Base-by-base conservation (phyloP, 2,888 invertebrate genomes). In the Ptychoptera contaminata region DNA sequence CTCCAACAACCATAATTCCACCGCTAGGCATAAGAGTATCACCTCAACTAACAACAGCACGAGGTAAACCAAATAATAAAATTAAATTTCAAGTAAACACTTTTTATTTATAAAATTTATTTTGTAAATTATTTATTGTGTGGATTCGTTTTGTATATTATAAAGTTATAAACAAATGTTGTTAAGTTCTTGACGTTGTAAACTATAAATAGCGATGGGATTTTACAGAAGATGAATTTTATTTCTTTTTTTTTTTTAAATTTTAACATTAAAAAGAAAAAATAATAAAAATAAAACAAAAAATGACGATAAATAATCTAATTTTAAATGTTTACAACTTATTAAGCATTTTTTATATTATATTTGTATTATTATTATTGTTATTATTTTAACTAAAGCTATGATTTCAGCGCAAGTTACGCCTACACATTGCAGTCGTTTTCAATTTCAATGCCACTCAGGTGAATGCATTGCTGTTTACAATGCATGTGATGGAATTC, bases 381-480 rank as follows among this genome's bases (percentile, higher is more conserved):
- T 14, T 6, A 10, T 16, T 34, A 8, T 35, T 12, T 29, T 40
- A 8, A 8, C 11, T 29, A 34, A 14, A 34, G 16, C 16, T 42
- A 2, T 34, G 23, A 16, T 11, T n/a, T 39, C 36, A 30, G 34
- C 43, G 3, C 14, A 43, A 32, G 14, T 12, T 16, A 38, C 39
- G 32, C 38, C 47, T 12, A 63, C 70, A 42, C 70, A 68, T 48
- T 92, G 91, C 67, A 83, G 82, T 54, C 75, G 82, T 49, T 86
- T 83, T 67, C 90, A 93, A 67, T 93, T 91, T 64, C 80, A 82
- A 62, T 93, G 92, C 58, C 79, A 81, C 52, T 82, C 84, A 37
- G 81, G 81, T 39, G 91, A 93, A 64, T 94, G 93, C 62, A 88
- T 94, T 56, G 93, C 91, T 7, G 74, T 92, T 54, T 94, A 94